These are phyloP conservation scores for Himalopsyche anomala DNA, from an alignment of 2,888 invertebrate species.

Conservation along the genomic window DNA sequence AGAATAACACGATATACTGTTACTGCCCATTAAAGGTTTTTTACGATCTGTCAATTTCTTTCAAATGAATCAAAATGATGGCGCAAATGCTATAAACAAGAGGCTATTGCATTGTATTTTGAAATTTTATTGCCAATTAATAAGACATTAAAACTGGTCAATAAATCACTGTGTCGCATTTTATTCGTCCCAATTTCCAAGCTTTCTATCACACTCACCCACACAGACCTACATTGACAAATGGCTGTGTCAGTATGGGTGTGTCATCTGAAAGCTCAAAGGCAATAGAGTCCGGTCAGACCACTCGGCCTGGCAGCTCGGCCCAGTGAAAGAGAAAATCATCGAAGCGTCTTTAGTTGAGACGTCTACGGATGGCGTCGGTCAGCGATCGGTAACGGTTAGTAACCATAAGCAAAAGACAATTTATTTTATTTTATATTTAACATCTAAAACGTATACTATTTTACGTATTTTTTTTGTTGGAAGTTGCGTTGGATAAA, in stretches of 20 bases:
- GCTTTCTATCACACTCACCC: slow-evolving; percentile 21
- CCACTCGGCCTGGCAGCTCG: slow-evolving; percentile 34
- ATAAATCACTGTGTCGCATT: not conserved
- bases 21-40: slow-evolving; percentile 7
- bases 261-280: slow-evolving; percentile 39
- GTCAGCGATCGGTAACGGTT: not conserved
- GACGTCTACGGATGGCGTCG: slow-evolving; percentile 19
- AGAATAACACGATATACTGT: not conserved
- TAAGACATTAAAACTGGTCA: slow-evolving; percentile 35
- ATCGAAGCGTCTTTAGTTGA: slow-evolving; percentile 40
- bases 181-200: slow-evolving; percentile 24
- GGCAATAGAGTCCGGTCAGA: slow-evolving; percentile 34
- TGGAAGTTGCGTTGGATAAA: too few species aligned
- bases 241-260: not conserved
- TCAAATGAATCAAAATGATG: slow-evolving; percentile 30
- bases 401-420: too few species aligned
- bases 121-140: slow-evolving; percentile 36
- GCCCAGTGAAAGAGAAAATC: slow-evolving; percentile 42
- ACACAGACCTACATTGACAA: not conserved
- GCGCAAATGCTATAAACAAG: not conserved
- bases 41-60: slow-evolving; percentile 19
- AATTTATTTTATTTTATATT: too few species aligned
- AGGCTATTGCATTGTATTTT: slow-evolving; percentile 26
- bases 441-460: too few species aligned
- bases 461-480: too few species aligned